Evolutionary conservation across 2,113 vertebrate genomes (phyloP).

Genomic region (Sturnira hondurensis): DNA sequence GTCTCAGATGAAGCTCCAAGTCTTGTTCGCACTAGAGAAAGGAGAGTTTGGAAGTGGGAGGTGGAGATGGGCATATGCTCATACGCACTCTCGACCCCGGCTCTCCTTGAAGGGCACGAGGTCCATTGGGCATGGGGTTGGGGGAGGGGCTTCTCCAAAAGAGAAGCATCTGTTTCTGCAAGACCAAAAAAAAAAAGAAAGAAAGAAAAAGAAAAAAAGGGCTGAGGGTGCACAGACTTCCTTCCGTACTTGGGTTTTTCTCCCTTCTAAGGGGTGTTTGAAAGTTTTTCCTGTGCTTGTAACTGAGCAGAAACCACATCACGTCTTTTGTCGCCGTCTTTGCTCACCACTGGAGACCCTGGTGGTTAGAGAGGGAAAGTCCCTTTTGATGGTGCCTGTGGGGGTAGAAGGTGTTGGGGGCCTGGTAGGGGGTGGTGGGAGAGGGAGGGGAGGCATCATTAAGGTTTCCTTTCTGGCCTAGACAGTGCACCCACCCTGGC

Average conservation of each 20-base stretch:
- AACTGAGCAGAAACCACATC: conserved; percentile 74
- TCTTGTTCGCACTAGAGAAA: not conserved
- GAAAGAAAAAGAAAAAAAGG: not conserved
- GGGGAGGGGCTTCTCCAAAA: conserved; percentile 7
- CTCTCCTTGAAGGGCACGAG: not conserved
- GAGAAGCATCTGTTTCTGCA: not conserved
- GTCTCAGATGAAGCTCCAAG: not conserved
- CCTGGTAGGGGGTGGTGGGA: not conserved
- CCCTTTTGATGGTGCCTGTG: conserved; percentile 54
- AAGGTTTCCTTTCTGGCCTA: not conserved
- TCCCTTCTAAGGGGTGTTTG: conserved; percentile 71
- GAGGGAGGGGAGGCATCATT: not conserved
- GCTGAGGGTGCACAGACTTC: conserved; percentile 53
- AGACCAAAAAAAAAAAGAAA: not conserved
- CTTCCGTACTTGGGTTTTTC: conserved; percentile 65
- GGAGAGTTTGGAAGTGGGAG: not conserved
- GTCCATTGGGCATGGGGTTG: not conserved
- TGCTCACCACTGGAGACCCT: conserved; percentile 76
- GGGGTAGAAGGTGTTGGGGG: conserved; percentile 57
- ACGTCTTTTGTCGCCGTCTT: conserved; percentile 61
- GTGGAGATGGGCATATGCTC: not conserved
- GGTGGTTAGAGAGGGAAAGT: conserved; percentile 78
- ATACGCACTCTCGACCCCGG: not conserved
- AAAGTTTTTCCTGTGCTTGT: conserved; percentile 71
- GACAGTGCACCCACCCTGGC: not conserved